phyloP scores from a whole-genome alignment of 92 coral and sea anemone species.

The Phenganax subtilis region DNA sequence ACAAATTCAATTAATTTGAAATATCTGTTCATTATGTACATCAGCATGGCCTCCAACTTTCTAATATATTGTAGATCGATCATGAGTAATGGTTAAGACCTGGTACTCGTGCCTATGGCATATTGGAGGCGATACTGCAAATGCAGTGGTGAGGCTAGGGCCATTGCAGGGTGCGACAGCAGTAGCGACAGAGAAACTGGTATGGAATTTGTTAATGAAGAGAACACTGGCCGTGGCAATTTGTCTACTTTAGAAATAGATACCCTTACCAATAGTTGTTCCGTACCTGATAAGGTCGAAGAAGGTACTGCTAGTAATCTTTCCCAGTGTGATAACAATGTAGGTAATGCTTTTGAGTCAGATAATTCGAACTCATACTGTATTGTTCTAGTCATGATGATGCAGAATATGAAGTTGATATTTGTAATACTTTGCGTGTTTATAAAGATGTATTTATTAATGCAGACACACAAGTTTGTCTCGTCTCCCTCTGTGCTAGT shows the following conservation, averaged over 20 bases:
- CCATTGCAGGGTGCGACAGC: constrained; percentile 1
- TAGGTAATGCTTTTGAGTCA: neutral
- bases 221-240: neutral
- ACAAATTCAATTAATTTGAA: no score
- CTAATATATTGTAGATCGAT: neutral
- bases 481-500: neutral
- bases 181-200: neutral
- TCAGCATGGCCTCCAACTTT: neutral
- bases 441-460: neutral
- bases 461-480: neutral
- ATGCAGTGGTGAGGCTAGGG: constrained; percentile 3
- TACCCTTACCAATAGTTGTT: neutral
- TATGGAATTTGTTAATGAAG: neutral
- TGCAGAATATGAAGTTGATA: neutral
- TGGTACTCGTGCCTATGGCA: neutral
- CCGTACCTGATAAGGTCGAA: neutral
- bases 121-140: constrained; percentile 4
- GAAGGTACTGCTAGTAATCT: constrained; percentile 2
- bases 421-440: neutral
- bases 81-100: neutral
- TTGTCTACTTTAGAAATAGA: constrained; percentile 5
- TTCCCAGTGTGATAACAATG: neutral
- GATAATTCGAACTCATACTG: neutral
- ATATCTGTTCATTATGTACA: no score
- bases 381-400: neutral